Conservation (phyloP, 2,113 vertebrate species). For the Melierax canorus region DNA sequence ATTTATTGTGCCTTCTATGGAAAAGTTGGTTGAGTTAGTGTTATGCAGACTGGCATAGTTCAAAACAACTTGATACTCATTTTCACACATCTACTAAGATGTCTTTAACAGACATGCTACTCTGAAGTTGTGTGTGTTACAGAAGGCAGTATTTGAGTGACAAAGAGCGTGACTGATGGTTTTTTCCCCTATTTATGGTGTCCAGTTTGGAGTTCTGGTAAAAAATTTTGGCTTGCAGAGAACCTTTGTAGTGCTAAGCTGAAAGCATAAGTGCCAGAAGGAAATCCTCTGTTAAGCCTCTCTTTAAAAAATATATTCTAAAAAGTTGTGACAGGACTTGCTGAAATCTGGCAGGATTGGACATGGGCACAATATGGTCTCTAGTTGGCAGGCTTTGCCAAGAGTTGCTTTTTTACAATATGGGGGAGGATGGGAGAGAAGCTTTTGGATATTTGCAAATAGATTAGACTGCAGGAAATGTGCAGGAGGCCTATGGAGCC, state of each 20-base stretch:
- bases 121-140: neutral
- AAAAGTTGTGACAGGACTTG: neutral
- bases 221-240: neutral
- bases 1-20: neutral
- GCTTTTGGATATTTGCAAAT: neutral
- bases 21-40: neutral
- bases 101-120: neutral
- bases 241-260: neutral
- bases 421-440: neutral
- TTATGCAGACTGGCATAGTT: neutral
- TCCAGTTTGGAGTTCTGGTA: neutral
- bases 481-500: neutral
- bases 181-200: neutral
- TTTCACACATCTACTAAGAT: neutral
- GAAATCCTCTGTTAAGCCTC: neutral
- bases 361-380: neutral
- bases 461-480: constrained; percentile 8
- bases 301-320: neutral
- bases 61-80: neutral
- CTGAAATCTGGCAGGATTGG: neutral
- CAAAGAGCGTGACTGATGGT: neutral
- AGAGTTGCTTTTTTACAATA: neutral
- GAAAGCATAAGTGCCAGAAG: neutral
- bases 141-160: neutral
- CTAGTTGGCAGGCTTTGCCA: neutral